phyloP scores from a whole-genome alignment of 2,797 vertebrate genomes.

The Enteromius afrohamiltoni region DNA sequence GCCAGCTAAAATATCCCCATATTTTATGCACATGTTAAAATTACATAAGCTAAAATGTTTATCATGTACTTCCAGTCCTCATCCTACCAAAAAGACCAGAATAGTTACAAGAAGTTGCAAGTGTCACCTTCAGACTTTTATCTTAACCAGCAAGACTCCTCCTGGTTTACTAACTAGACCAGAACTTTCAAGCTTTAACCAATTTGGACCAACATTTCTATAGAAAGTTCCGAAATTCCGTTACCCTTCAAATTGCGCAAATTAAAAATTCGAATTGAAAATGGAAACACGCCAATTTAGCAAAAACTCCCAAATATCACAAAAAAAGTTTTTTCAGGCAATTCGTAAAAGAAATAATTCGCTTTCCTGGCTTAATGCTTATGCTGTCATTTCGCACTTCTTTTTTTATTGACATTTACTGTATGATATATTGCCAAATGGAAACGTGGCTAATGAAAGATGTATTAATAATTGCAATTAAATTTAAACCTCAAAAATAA shows the following conservation, averaged over 20 bases:
- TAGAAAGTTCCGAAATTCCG: neutral
- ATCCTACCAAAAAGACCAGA: neutral
- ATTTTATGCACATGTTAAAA: constrained; percentile 45
- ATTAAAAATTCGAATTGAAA: no score
- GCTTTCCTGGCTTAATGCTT: no score
- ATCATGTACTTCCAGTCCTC: constrained; percentile 12
- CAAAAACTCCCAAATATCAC: no score
- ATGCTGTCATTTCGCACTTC: no score
- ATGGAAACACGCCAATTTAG: no score
- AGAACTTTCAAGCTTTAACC: neutral
- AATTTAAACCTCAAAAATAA: neutral
- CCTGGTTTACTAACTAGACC: neutral
- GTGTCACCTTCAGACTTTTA: constrained; percentile 4
- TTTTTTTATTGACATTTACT: no score
- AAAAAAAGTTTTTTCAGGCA: no score
- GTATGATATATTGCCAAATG: no score
- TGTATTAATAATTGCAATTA: neutral
- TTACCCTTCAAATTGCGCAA: no score
- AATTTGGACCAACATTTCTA: neutral
- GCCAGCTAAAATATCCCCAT: constrained; percentile 29
- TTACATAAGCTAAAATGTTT: constrained; percentile 52
- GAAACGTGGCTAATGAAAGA: neutral
- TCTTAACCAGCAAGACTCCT: neutral
- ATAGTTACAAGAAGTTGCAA: constrained; percentile 6
- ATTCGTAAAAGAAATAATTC: no score